Evolutionary conservation across 92 coral and sea anemone species (phyloP).

Genomic region (Heliopora coerulea): DNA sequence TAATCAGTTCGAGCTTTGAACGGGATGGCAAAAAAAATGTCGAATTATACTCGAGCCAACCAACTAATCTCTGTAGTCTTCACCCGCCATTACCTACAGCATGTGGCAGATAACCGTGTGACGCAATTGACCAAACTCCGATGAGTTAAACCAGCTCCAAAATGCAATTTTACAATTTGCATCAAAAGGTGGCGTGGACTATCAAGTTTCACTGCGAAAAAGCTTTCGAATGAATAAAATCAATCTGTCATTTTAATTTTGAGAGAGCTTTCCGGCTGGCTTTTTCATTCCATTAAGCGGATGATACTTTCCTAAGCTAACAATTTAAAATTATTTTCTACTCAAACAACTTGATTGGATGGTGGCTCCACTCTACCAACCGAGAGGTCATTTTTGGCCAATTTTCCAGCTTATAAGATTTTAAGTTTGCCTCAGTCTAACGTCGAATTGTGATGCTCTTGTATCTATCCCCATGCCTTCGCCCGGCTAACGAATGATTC

Average conservation of each 20-base stretch:
- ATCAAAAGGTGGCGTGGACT: neutral
- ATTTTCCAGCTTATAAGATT: too few species aligned
- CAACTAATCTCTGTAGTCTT: too few species aligned
- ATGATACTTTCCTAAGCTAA: neutral
- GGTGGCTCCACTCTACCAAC: neutral
- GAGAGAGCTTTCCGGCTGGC: neutral
- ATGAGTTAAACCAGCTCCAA: slow-evolving; percentile 19
- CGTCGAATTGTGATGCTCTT: too few species aligned
- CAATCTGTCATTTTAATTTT: neutral
- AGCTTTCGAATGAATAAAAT: neutral
- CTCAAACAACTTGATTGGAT: neutral
- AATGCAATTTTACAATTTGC: neutral
- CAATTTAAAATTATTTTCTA: neutral
- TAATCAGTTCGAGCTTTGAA: too few species aligned
- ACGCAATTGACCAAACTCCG: neutral
- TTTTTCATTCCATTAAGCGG: neutral
- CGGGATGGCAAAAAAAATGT: too few species aligned
- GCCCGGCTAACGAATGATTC: too few species aligned
- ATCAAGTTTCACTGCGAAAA: neutral
- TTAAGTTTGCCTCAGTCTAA: too few species aligned
- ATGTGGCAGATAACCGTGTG: slow-evolving; percentile 47
- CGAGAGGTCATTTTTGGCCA: too few species aligned
- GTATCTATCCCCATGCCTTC: too few species aligned
- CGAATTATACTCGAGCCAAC: too few species aligned
- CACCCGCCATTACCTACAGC: too few species aligned